A percentile compares a stretch with the other conserved stretches of the same genome.
Evolutionary conservation across 2,113 vertebrate species (phyloP).

Genomic region (Myanophis thanlyinensis): DNA sequence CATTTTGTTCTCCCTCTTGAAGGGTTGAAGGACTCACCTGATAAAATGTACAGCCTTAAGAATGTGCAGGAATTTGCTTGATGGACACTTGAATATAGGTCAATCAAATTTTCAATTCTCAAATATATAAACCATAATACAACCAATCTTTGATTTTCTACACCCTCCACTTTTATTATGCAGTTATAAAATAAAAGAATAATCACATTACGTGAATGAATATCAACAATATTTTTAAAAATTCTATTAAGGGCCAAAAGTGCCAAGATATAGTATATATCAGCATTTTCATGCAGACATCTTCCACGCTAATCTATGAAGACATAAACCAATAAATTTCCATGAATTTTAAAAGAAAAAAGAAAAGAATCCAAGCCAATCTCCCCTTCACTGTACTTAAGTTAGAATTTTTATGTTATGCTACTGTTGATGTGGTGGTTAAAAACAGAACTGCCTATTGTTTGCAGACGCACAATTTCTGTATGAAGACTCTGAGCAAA

Average conservation of each 20-base stretch:
- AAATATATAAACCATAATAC: neutral
- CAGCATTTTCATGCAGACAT: neutral
- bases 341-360: neutral
- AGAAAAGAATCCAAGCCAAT: neutral
- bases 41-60: slow-evolving; percentile 45
- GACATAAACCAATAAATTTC: neutral
- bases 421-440: neutral
- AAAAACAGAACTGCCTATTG: neutral
- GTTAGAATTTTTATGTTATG: neutral
- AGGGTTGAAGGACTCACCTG: slow-evolving; percentile 74
- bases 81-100: neutral
- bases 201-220: neutral
- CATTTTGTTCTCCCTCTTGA: slow-evolving; percentile 92
- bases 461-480: neutral
- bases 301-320: neutral
- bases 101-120: neutral
- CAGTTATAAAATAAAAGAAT: neutral
- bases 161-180: neutral
- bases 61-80: neutral
- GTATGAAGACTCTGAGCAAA: neutral
- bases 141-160: neutral
- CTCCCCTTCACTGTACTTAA: neutral
- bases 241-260: neutral
- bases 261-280: neutral
- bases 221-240: neutral